phyloP scores from a whole-genome alignment of 1,140 invertebrate species.

The Sminthurides bifidus region DNA sequence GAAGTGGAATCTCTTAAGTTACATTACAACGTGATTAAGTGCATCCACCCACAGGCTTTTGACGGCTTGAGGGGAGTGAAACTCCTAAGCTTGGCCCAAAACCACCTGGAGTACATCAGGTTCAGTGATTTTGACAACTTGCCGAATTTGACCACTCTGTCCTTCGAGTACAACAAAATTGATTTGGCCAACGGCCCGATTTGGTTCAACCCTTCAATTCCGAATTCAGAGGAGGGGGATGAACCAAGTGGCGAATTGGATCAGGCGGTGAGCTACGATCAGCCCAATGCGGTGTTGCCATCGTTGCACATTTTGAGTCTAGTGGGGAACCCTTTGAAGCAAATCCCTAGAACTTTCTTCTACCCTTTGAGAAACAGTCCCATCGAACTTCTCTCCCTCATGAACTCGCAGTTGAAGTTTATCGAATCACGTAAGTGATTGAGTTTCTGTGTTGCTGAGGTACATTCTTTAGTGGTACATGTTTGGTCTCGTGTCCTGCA shows the following conservation, averaged over 20 bases:
- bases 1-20: not conserved
- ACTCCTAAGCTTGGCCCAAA: not conserved
- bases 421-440: conserved; percentile 18
- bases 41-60: conserved; percentile 5
- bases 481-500: no score
- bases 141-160: not conserved
- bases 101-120: not conserved
- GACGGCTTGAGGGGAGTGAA: not conserved
- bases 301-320: not conserved
- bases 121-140: not conserved
- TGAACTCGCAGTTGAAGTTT: conserved; percentile 1
- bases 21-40: conserved; percentile 2
- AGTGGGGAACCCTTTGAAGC: conserved; percentile 14
- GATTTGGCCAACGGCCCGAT: not conserved
- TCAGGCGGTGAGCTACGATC: not conserved
- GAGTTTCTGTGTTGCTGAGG: no score
- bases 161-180: not conserved
- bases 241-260: not conserved
- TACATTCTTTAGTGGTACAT: no score
- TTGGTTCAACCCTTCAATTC: not conserved
- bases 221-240: not conserved
- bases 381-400: conserved; percentile 6
- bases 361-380: conserved; percentile 5
- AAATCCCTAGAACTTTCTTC: conserved; percentile 19
- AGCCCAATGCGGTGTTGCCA: not conserved